These are phyloP conservation scores for Brachymystax lenok DNA, from an alignment of 2,797 vertebrate species.

Conservation along the genomic window DNA sequence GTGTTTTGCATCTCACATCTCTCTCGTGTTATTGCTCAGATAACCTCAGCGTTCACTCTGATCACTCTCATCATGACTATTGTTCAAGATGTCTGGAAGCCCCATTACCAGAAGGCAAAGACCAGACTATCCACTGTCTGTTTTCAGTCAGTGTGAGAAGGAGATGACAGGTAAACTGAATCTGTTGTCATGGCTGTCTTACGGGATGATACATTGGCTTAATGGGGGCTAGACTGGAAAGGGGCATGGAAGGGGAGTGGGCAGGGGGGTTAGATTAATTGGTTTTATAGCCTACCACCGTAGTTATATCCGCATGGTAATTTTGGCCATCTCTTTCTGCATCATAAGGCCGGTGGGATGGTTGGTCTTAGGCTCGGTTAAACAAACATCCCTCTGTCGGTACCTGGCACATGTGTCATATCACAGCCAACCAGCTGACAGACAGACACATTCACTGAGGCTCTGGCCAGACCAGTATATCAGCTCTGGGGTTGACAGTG, in stretches of 20 bases:
- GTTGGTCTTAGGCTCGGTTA: slow-evolving; percentile 62
- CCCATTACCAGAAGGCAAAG: background rate
- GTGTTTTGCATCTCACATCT: slow-evolving; percentile 11
- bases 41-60: slow-evolving; percentile 31
- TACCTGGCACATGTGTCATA: slow-evolving; percentile 44
- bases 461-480: background rate
- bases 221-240: slow-evolving; percentile 65
- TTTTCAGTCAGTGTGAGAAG: slow-evolving; percentile 36
- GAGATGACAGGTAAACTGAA: slow-evolving; percentile 57
- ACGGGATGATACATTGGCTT: slow-evolving; percentile 71
- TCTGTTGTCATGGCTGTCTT: slow-evolving; percentile 61
- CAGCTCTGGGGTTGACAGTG: background rate
- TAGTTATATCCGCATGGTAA: slow-evolving; percentile 62
- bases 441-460: slow-evolving; percentile 3
- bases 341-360: slow-evolving; percentile 63
- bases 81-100: slow-evolving; percentile 53
- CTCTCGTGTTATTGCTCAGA: slow-evolving; percentile 40
- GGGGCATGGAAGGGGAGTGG: slow-evolving; percentile 27
- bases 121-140: slow-evolving; percentile 23
- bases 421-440: slow-evolving; percentile 23
- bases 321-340: slow-evolving; percentile 64
- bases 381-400: slow-evolving; percentile 53
- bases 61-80: background rate
- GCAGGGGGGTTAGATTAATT: slow-evolving; percentile 62
- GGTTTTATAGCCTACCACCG: slow-evolving; percentile 75